Conservation (phyloP, 2,888 invertebrate species). For the Phyllotreta cruciferae region DNA sequence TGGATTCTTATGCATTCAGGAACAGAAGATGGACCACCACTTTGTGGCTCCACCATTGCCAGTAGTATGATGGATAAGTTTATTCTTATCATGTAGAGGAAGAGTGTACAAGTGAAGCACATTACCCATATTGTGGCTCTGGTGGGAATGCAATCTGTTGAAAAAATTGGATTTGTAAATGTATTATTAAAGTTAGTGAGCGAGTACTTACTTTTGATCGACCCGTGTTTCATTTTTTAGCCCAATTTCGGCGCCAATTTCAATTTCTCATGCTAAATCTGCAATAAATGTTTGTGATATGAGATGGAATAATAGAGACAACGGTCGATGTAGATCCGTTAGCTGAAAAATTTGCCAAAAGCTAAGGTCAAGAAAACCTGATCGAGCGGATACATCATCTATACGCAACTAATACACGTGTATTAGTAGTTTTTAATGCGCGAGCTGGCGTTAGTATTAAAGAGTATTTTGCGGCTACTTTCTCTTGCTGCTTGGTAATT, state of each 20-base stretch:
- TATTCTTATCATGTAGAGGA: constrained; percentile 76
- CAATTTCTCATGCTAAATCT: too few relatives aligned
- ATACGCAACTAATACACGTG: too few relatives aligned
- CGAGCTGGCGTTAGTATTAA: too few relatives aligned
- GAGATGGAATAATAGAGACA: background rate
- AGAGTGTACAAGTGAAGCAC: constrained; percentile 77
- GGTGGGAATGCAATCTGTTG: constrained; percentile 58
- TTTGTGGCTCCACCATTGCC: constrained; percentile 68
- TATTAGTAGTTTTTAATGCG: too few relatives aligned
- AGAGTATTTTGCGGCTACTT: too few relatives aligned
- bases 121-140: constrained; percentile 68
- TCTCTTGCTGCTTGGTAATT: too few relatives aligned
- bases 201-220: constrained; percentile 26
- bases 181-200: too few relatives aligned
- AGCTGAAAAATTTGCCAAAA: too few relatives aligned
- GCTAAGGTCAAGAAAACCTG: too few relatives aligned
- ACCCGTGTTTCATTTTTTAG: constrained; percentile 11
- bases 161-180: constrained; percentile 3
- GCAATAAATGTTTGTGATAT: background rate
- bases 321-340: too few relatives aligned
- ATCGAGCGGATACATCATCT: too few relatives aligned
- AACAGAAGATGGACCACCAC: constrained; percentile 27
- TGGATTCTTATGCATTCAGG: constrained; percentile 41
- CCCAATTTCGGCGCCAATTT: background rate
- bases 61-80: constrained; percentile 79